Conservation (phyloP, 2,113 vertebrate genomes). For the Datnioides undecimradiatus region DNA sequence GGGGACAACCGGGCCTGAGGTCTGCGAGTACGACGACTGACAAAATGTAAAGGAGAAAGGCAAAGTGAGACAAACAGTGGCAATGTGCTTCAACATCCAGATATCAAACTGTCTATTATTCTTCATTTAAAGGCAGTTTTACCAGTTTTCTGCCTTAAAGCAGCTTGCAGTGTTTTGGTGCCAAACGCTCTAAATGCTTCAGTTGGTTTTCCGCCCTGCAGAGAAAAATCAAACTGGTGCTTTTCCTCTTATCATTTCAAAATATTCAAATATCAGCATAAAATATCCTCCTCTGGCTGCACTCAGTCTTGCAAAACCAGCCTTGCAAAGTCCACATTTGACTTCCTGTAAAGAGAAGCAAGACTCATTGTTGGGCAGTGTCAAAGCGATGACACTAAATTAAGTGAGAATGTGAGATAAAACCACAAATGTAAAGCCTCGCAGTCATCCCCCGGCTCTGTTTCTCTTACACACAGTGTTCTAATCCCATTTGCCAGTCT, state of each 20-base stretch:
- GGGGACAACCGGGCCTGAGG: background rate
- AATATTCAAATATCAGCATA: conserved; percentile 25
- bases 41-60: background rate
- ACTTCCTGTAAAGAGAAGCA: conserved; percentile 12
- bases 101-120: conserved; percentile 18
- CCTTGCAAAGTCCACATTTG: conserved; percentile 20
- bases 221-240: background rate
- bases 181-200: conserved; percentile 20
- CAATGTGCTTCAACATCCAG: background rate
- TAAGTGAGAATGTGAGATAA: conserved; percentile 68
- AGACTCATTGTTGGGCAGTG: conserved; percentile 30
- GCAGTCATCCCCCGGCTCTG: conserved; percentile 54
- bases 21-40: background rate
- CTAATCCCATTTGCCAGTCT: conserved; percentile 84
- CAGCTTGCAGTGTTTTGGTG: conserved; percentile 13
- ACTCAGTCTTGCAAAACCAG: background rate
- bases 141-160: background rate
- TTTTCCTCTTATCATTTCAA: conserved; percentile 1
- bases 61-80: background rate
- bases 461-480: conserved; percentile 67
- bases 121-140: conserved; percentile 26
- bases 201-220: background rate
- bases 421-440: conserved; percentile 58
- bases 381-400: conserved; percentile 59
- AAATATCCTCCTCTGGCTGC: conserved; percentile 8